Evolutionary conservation across 2,113 vertebrate species (phyloP).

Genomic region (Aegithalos caudatus): DNA sequence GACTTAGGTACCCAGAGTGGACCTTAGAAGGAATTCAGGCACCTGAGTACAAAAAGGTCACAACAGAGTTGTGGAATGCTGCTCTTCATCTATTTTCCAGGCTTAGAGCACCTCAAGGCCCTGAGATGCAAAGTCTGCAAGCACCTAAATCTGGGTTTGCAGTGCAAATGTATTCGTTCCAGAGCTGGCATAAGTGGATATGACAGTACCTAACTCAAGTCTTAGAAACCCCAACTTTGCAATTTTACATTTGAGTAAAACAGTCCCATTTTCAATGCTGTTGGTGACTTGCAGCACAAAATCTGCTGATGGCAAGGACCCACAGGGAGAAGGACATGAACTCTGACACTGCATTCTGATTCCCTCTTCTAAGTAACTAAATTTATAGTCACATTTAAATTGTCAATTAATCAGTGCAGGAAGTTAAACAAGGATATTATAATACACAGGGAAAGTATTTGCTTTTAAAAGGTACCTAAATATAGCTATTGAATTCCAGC

Average conservation of each 20-base stretch:
- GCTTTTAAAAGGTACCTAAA: background rate
- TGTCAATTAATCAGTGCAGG: background rate
- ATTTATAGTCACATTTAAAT: background rate
- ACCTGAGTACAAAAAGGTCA: background rate
- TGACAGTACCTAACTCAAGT: background rate
- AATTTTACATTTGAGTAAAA: background rate
- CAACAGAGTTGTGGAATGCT: background rate
- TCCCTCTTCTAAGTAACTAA: background rate
- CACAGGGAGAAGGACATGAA: background rate
- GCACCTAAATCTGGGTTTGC: background rate
- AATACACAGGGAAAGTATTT: background rate
- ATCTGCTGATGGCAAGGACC: background rate
- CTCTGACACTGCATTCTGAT: background rate
- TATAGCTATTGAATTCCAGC: background rate
- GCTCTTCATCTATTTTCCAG: background rate
- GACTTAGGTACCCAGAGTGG: background rate
- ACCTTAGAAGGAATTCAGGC: background rate
- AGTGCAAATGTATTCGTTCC: rapidly evolving
- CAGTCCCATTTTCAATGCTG: background rate
- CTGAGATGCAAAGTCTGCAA: background rate
- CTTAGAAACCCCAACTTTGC: background rate
- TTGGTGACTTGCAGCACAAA: background rate
- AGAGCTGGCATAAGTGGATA: background rate
- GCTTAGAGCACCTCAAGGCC: background rate
- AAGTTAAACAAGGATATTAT: background rate